Base-by-base conservation (phyloP, 2,888 invertebrate species). In the Meliscaeva auricollis region DNA sequence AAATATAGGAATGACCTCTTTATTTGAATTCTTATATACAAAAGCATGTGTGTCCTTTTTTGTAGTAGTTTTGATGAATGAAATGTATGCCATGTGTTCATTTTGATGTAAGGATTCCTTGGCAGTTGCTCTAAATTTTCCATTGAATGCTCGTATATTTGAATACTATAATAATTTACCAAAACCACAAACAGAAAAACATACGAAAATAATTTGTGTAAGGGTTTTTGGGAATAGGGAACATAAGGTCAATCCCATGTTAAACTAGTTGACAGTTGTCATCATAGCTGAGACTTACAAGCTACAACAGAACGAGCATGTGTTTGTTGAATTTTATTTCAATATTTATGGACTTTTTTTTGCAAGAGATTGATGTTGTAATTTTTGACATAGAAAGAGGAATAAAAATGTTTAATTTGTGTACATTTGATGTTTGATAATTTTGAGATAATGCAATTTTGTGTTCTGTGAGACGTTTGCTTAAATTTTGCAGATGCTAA, bases 211-310 rank as follows among this genome's bases (percentile, higher is more conserved):
- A 20, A 8, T 54, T 46, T 15, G 6, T 6, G 17, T 3, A 1
- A 6, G n/a, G 13, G n/a, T 44, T 30, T 30, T 44, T 44, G 9
- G 15, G 46, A 8, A 3, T 9, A 6, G 11, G 9, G 8, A 46
- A 44, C 46, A 17, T 9, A 22, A 68, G 52, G 15, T 38, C 52
- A 35, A 20, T 17, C 68, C 68, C 68, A 68, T 68, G 52, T 68
- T 68, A 52, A 52, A 22, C 52, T 52, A 5, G 68, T 22, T 52
- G 68, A 52, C 68, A 68, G 68, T 52, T 68, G 68, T 68, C 68
- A 41, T 68, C 20, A n/a, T n/a, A 38, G 58, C 7, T 7, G 35
- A 38, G 3, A 30, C 38, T 58, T 38, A 58, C n/a, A n/a, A n/a
- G n/a, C n/a, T n/a, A n/a, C 35, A 38, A 20, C 4, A 58, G 5